Percentiles rank a stretch among this genome's conserved stretches.
Evolutionary conservation across 2,113 vertebrate species (phyloP).

Genomic region (Corvus hawaiiensis): DNA sequence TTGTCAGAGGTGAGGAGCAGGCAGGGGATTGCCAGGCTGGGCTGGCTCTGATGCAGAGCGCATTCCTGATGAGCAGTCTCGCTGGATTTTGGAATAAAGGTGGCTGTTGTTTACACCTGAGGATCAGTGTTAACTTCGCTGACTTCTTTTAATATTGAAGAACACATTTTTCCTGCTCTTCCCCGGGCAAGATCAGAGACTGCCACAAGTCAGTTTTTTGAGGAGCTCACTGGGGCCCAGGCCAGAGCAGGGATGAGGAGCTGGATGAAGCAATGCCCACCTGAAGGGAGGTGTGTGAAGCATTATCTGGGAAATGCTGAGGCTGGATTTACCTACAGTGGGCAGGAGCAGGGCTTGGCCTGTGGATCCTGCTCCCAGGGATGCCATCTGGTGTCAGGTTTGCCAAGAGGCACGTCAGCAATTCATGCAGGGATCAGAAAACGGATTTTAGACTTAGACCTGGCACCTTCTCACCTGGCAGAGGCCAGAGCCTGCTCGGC

Average conservation of each 20-base stretch:
- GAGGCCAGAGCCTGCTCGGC: neutral
- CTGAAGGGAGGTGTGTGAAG: accelerated
- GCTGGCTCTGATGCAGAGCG: neutral
- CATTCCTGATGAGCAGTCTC: neutral
- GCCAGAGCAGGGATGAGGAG: neutral
- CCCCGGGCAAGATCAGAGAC: neutral
- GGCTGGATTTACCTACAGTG: neutral
- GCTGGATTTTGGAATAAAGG: neutral
- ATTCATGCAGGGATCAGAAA: neutral
- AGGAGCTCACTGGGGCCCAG: neutral
- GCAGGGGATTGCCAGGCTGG: neutral
- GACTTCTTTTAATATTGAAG: neutral
- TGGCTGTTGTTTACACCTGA: neutral
- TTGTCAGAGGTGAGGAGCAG: neutral
- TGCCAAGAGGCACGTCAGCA: neutral
- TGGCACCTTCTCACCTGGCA: accelerated
- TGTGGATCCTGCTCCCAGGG: neutral
- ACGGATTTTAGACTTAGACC: neutral
- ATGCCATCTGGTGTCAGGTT: neutral
- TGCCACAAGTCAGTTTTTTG: neutral
- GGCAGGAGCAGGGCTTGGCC: neutral
- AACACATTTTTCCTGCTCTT: neutral
- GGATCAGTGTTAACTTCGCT: neutral
- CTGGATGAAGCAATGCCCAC: neutral
- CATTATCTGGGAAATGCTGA: neutral